These are phyloP conservation scores for Mimas tiliae DNA, from an alignment of 2,888 invertebrate species.

Conservation along the genomic window DNA sequence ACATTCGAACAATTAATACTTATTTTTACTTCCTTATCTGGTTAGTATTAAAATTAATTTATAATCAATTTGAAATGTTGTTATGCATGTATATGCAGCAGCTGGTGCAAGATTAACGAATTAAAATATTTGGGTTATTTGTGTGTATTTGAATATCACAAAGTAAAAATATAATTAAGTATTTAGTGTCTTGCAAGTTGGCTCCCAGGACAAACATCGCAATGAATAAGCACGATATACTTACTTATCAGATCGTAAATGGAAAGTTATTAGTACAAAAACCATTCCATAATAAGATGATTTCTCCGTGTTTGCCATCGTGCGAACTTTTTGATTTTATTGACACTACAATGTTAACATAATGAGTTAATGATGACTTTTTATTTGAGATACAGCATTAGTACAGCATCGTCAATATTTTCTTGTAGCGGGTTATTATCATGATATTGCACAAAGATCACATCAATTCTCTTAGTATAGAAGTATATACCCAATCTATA, in stretches of 20 bases:
- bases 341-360: constrained; percentile 10
- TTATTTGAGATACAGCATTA: neutral
- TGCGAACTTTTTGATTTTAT: constrained; percentile 8
- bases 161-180: no score
- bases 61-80: no score
- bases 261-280: constrained; percentile 12
- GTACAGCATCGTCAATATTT: neutral
- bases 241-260: neutral
- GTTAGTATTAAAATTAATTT: no score
- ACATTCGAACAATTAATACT: no score
- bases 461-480: no score
- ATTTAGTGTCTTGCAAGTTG: no score
- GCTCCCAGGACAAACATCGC: neutral
- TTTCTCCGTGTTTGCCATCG: constrained; percentile 9
- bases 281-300: neutral
- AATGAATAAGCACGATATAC: neutral
- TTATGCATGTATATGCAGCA: no score
- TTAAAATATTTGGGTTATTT: neutral
- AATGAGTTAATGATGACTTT: neutral
- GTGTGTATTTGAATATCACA: neutral
- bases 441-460: no score
- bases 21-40: no score
- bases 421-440: neutral
- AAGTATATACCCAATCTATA: no score
- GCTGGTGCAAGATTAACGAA: neutral